Conservation (phyloP, 2,113 vertebrate species). For the Calypte anna region DNA sequence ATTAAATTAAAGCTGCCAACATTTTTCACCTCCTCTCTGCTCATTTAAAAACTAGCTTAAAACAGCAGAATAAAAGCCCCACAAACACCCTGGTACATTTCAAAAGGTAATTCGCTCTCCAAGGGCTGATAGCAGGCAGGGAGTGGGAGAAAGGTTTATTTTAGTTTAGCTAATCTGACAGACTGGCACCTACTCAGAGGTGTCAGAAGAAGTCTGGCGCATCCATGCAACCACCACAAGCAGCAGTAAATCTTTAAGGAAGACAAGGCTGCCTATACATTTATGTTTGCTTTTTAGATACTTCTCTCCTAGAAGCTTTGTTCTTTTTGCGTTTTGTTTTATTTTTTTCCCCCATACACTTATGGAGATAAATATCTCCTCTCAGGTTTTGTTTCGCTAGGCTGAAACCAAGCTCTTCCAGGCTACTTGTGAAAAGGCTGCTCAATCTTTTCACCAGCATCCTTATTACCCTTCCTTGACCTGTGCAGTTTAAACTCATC, state of each 20-base stretch:
- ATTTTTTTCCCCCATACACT: no score
- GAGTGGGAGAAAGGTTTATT: slow-evolving; percentile 59
- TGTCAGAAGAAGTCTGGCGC: slow-evolving; percentile 43
- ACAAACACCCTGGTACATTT: not conserved
- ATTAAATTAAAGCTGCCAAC: not conserved
- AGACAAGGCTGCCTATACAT: not conserved
- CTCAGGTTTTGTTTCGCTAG: not conserved
- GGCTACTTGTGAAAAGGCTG: not conserved
- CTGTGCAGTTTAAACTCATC: slow-evolving; percentile 13
- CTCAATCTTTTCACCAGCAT: not conserved
- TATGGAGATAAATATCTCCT: not conserved
- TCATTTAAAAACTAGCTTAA: slow-evolving; percentile 42
- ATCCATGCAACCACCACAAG: slow-evolving; percentile 33
- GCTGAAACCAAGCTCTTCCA: not conserved
- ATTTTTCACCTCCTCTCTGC: slow-evolving; percentile 5
- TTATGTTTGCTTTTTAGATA: not conserved
- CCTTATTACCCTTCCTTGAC: not conserved
- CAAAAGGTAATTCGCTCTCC: slow-evolving; percentile 31
- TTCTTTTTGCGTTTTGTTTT: not conserved
- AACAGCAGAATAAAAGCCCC: not conserved
- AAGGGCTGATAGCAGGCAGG: slow-evolving; percentile 23
- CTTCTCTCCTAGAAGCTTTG: not conserved
- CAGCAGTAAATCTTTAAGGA: slow-evolving; percentile 16
- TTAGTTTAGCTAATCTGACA: slow-evolving; percentile 55
- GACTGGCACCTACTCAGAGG: slow-evolving; percentile 62